Percentiles rank a stretch among this genome's conserved stretches.
These are phyloP conservation scores for Hypercompe scribonia DNA, from an alignment of 2,888 invertebrate species.

Conservation along the genomic window DNA sequence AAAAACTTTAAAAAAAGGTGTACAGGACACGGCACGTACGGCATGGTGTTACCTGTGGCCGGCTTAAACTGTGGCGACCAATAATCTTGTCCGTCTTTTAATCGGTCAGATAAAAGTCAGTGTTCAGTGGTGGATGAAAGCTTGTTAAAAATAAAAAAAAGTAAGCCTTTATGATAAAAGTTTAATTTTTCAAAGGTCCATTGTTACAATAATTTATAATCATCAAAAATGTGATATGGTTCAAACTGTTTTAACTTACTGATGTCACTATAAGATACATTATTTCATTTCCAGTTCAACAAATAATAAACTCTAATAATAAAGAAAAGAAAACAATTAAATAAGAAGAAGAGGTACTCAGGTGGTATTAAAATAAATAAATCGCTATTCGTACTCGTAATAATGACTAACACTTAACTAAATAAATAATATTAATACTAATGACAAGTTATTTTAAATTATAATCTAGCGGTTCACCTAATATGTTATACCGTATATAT, in stretches of 20 bases:
- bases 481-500: conserved; percentile 74
- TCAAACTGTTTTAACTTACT: conserved; percentile 37
- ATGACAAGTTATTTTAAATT: conserved; percentile 86
- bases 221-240: conserved; percentile 36
- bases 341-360: conserved; percentile 84
- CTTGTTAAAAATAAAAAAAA: conserved; percentile 48
- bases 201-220: conserved; percentile 43
- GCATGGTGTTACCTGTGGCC: too few relatives aligned
- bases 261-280: conserved; percentile 36
- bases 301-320: conserved; percentile 61
- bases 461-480: conserved; percentile 84
- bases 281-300: conserved; percentile 52
- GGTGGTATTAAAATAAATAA: conserved; percentile 81
- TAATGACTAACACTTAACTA: conserved; percentile 80
- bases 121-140: too few relatives aligned
- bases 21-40: too few relatives aligned
- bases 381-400: conserved; percentile 68
- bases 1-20: too few relatives aligned
- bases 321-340: conserved; percentile 64
- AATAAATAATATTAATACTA: conserved; percentile 86
- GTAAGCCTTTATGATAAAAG: conserved; percentile 50
- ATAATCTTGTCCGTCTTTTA: too few relatives aligned
- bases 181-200: conserved; percentile 59
- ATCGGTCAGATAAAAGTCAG: too few relatives aligned
- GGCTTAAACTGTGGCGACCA: too few relatives aligned